phyloP scores from a whole-genome alignment of 2,113 vertebrate species.

The Pongo abelii region DNA sequence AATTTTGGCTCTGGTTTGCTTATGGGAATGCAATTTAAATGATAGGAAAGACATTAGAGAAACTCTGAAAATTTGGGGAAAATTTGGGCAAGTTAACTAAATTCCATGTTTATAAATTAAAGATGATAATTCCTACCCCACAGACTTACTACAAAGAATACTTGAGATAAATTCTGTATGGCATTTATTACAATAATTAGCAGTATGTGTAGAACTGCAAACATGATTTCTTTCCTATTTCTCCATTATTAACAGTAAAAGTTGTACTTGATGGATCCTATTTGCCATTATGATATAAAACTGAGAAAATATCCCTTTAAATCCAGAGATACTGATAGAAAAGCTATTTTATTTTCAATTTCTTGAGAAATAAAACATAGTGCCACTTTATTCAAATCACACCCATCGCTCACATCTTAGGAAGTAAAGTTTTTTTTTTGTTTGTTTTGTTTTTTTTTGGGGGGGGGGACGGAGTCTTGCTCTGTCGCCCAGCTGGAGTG shows the following conservation, averaged over 20 bases:
- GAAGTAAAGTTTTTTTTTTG: too few species aligned
- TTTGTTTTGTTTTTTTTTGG: too few species aligned
- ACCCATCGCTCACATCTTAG: neutral
- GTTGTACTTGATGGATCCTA: neutral
- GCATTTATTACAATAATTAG: neutral
- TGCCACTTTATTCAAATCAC: neutral
- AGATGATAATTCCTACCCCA: neutral
- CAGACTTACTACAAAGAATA: neutral
- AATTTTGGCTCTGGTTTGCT: neutral
- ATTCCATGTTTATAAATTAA: neutral
- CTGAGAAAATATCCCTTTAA: neutral
- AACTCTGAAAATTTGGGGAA: neutral
- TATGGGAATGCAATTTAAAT: neutral
- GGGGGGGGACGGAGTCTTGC: too few species aligned
- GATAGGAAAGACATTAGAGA: neutral
- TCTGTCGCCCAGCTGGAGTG: too few species aligned
- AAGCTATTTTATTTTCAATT: neutral
- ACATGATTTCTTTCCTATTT: neutral
- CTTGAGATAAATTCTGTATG: neutral
- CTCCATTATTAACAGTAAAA: neutral
- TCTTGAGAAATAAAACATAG: neutral
- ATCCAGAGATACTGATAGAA: neutral
- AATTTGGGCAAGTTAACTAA: neutral
- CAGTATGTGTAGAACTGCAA: neutral
- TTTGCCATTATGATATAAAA: neutral